Conservation (phyloP, 2,113 vertebrate genomes). For the Amphilophus citrinellus region DNA sequence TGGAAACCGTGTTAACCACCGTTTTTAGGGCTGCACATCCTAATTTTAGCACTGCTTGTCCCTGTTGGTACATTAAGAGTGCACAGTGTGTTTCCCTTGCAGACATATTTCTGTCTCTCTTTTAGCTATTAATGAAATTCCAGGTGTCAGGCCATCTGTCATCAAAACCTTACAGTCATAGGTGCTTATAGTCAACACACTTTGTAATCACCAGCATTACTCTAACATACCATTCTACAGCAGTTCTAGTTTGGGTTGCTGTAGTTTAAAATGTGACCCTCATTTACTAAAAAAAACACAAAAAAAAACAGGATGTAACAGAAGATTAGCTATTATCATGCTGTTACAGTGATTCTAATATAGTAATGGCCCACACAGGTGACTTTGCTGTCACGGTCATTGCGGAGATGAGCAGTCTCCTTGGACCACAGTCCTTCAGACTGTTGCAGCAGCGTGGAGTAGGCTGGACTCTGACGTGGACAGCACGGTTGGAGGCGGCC, state of each 20-base stretch:
- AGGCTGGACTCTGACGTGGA: conserved; percentile 59
- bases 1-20: background rate
- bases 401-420: conserved; percentile 30
- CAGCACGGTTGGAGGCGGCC: conserved; percentile 37
- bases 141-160: background rate
- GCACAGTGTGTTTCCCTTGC: background rate
- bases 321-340: background rate
- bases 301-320: background rate
- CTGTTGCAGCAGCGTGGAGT: conserved; percentile 15
- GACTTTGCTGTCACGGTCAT: background rate
- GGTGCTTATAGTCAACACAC: conserved; percentile 10
- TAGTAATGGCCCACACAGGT: background rate
- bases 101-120: background rate
- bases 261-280: conserved; percentile 3
- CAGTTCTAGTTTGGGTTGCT: background rate
- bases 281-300: background rate
- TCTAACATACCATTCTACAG: background rate
- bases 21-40: background rate
- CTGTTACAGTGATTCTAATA: background rate
- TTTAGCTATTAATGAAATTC: background rate
- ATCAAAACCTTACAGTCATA: conserved; percentile 6
- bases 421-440: conserved; percentile 48
- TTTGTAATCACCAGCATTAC: conserved; percentile 2
- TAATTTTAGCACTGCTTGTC: background rate
- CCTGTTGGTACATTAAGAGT: background rate